Conservation (phyloP, 2,888 invertebrate genomes). For the Andrena hattorfiana region DNA sequence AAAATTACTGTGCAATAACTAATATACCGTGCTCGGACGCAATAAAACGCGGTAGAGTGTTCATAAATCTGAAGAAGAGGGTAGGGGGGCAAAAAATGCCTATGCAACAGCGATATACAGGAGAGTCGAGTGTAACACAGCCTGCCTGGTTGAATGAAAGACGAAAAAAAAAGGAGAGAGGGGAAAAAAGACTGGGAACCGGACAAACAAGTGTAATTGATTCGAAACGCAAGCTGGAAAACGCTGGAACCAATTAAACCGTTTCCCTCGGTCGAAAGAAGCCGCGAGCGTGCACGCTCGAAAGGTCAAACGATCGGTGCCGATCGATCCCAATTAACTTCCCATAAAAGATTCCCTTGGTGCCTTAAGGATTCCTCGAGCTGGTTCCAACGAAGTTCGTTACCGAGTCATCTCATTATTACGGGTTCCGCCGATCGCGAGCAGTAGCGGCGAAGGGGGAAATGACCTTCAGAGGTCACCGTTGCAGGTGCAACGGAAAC, state of each 20-base stretch:
- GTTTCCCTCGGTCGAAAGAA: constrained; percentile 25
- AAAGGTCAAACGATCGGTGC: constrained; percentile 24
- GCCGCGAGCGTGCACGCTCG: constrained; percentile 17
- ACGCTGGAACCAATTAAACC: constrained; percentile 48
- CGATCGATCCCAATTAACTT: constrained; percentile 65
- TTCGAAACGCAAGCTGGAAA: constrained; percentile 37
- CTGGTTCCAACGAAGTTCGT: constrained; percentile 29
- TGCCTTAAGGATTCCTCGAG: constrained; percentile 27
- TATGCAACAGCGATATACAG: not conserved
- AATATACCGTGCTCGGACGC: not conserved
- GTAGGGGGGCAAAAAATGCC: not conserved
- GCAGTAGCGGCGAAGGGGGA: not conserved
- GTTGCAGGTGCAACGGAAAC: constrained; percentile 13
- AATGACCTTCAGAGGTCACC: not conserved
- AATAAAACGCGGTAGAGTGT: not conserved
- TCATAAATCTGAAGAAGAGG: not conserved
- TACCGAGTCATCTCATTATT: constrained; percentile 49
- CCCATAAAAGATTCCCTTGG: constrained; percentile 44
- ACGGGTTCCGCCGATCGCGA: constrained; percentile 22
- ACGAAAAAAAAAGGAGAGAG: constrained; percentile 4
- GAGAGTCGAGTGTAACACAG: not conserved
- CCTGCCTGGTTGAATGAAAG: not conserved
- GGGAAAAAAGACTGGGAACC: constrained; percentile 2
- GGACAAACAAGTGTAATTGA: constrained; percentile 40
- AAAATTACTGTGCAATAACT: not conserved